Evolutionary conservation across 2,113 vertebrate genomes (phyloP).

Genomic region (Falco punctatus): DNA sequence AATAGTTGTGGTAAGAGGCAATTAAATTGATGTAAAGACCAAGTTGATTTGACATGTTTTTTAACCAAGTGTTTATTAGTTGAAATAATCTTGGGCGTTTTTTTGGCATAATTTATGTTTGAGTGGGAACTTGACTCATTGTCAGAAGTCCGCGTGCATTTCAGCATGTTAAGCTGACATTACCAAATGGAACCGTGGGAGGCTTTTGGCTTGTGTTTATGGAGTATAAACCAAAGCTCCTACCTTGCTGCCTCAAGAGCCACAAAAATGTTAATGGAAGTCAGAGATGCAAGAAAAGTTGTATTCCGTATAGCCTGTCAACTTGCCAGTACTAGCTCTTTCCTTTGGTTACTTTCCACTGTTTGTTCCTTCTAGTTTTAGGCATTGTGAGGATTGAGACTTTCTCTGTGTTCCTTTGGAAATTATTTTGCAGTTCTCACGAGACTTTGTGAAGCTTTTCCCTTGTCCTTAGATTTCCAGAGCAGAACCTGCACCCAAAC

Average conservation of each 20-base stretch:
- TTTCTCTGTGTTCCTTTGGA: background rate
- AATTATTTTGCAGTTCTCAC: slow-evolving; percentile 28
- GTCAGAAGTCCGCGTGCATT: slow-evolving; percentile 42
- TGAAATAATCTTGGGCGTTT: slow-evolving; percentile 56
- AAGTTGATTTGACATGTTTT: slow-evolving; percentile 51
- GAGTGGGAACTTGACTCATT: slow-evolving; percentile 59
- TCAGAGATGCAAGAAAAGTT: slow-evolving; percentile 13
- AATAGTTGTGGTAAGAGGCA: slow-evolving; percentile 16
- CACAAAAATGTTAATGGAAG: slow-evolving; percentile 41
- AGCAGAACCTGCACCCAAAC: background rate
- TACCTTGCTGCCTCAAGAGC: slow-evolving; percentile 43
- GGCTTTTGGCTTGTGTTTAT: slow-evolving; percentile 39
- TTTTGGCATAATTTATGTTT: slow-evolving; percentile 45
- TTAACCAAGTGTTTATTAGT: slow-evolving; percentile 63
- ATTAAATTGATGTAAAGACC: slow-evolving; percentile 46
- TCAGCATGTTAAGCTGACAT: slow-evolving; percentile 24
- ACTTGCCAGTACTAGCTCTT: background rate
- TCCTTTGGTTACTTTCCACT: background rate
- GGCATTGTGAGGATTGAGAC: background rate
- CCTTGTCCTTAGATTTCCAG: background rate
- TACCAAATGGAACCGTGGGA: slow-evolving; percentile 42
- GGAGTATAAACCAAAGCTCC: slow-evolving; percentile 12
- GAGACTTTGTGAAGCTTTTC: background rate
- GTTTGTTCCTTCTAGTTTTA: background rate
- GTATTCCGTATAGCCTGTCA: background rate